phyloP scores from a whole-genome alignment of 1,140 invertebrate species.

The Danaus melanippus region DNA sequence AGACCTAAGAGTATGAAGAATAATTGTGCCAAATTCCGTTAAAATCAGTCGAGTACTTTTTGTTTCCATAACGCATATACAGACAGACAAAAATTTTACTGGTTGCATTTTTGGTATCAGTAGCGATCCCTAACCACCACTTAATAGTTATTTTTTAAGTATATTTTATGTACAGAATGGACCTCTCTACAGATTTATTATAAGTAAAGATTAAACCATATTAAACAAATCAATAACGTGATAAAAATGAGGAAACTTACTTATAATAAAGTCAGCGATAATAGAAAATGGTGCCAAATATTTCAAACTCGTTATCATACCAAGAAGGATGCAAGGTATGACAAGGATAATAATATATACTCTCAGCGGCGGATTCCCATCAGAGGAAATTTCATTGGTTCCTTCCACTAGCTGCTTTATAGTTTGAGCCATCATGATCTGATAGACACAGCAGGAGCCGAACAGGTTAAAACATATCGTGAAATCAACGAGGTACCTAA shows the following conservation, averaged over 20 bases:
- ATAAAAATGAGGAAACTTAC: conserved; percentile 15
- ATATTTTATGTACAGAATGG: too few species aligned
- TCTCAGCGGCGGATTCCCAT: conserved; percentile 18
- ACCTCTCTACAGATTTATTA: too few species aligned
- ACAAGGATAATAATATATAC: conserved; percentile 27
- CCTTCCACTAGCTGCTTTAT: conserved; percentile 30
- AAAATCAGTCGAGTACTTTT: too few species aligned
- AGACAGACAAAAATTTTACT: too few species aligned
- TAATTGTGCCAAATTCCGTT: too few species aligned
- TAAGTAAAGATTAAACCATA: too few species aligned
- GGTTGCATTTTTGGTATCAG: too few species aligned
- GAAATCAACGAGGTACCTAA: conserved; percentile 30
- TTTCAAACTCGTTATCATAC: conserved; percentile 37
- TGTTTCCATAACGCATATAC: too few species aligned
- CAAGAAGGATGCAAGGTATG: conserved; percentile 28
- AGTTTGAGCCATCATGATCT: conserved; percentile 30
- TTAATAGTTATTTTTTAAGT: too few species aligned
- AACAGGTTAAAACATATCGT: conserved; percentile 27
- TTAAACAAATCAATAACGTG: too few species aligned
- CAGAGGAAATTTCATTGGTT: conserved; percentile 9
- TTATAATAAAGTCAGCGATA: conserved; percentile 31
- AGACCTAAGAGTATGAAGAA: too few species aligned
- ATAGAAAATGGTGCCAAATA: conserved; percentile 35
- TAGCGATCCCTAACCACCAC: too few species aligned
- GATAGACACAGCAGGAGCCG: conserved; percentile 35